Evolutionary conservation across 2,113 vertebrate species (phyloP), one percentile per base, ranked within the genome.

Genomic region (Percina caprodes): DNA sequence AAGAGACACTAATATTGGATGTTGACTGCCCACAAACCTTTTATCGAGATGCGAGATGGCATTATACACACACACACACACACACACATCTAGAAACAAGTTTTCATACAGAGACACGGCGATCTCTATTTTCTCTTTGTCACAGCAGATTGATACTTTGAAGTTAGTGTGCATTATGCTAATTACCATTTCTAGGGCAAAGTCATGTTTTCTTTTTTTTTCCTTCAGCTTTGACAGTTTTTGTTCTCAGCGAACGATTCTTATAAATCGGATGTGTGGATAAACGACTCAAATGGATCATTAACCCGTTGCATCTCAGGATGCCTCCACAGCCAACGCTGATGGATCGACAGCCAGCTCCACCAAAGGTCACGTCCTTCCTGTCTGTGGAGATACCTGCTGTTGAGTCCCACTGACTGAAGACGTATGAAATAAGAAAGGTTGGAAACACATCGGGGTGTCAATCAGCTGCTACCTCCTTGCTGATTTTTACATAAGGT

Each of bases 331-430:
- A 23, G 24, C 70, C 69, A 61, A 13, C 58, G 45, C 24, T 46
- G 48, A 87, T 33, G 23, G 79, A 92, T 85, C 63, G 59, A 86
- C 74, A 8, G 16, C 19, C 30, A 46, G 52, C 74, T 56, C 33
- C 4, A 14, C 23, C 1, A 91, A 93, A 92, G 88, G 85, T 90
- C 82, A 90, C 39, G n/a, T 76, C 79, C 85, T 84, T 85, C 78
- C 86, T 85, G 74, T 70, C 49, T 35, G 68, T 86, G 84, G 63
- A 86, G 87, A 81, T 78, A 69, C 85, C 88, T 82, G 82, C 85
- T 82, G 90, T 65, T 89, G 67, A 60, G 73, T 19, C 13, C 45
- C 58, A 55, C 19, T 35, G 68, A 82, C 67, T 14, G 56, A 67
- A 39, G 70, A 78, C 10, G 61, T 59, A 39, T 49, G 7, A 66